These are phyloP conservation scores for Dromas ardeola DNA, from an alignment of 2,113 vertebrate species.

Conservation along the genomic window DNA sequence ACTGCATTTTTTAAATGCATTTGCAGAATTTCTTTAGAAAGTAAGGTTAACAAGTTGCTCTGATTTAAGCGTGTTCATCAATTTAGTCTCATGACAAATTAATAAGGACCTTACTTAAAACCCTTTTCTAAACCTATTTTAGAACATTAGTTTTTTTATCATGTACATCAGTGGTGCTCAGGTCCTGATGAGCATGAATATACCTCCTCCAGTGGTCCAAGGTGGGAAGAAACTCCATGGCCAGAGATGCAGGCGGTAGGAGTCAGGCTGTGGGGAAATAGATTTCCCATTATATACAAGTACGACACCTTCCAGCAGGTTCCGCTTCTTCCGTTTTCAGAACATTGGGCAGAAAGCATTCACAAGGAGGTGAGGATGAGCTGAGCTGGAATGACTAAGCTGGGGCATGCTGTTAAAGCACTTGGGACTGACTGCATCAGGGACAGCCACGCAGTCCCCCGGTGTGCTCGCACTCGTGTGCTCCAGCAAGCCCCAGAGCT, in stretches of 20 bases:
- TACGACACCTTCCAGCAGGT: background rate
- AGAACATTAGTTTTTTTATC: background rate
- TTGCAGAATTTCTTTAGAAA: background rate
- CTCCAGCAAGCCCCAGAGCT: background rate
- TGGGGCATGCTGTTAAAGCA: background rate
- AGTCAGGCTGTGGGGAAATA: background rate
- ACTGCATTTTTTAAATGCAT: background rate
- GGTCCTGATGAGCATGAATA: background rate
- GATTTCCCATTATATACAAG: background rate
- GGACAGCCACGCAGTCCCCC: accelerated
- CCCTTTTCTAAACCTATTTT: background rate
- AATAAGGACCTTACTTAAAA: background rate
- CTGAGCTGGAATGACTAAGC: background rate
- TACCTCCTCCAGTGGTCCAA: background rate
- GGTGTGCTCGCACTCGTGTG: accelerated
- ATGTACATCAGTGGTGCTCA: background rate
- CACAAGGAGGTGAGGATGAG: background rate
- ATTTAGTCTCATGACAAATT: background rate
- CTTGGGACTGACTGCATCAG: background rate
- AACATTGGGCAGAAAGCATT: background rate
- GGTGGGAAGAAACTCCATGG: background rate
- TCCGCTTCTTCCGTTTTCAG: background rate
- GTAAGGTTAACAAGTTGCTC: background rate
- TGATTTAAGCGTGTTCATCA: background rate
- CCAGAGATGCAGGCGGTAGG: background rate